A percentile compares a stretch with the other conserved stretches of the same genome.
Evolutionary conservation across 1,140 invertebrate genomes (phyloP).

Genomic region (Mya arenaria): DNA sequence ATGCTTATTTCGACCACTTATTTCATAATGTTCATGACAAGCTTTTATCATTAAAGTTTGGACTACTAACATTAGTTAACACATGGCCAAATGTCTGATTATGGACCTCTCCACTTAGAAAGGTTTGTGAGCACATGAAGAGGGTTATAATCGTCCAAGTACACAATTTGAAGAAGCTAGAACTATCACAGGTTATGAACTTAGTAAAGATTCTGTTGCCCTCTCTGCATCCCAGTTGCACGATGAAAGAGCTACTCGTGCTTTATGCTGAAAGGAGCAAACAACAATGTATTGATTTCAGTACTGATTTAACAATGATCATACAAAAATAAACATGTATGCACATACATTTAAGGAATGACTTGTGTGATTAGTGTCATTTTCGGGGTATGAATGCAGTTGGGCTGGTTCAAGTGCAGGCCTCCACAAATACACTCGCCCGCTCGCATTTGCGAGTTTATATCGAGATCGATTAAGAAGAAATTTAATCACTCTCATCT

Average conservation of each 20-base stretch:
- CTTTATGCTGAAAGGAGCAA: slow-evolving; percentile 56
- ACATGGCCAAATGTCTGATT: no score
- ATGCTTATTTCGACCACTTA: no score
- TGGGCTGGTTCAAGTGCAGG: background rate
- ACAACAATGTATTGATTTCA: background rate
- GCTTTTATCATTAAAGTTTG: no score
- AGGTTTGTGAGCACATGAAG: no score
- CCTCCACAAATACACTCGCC: background rate
- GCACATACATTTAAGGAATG: background rate
- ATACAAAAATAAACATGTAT: background rate
- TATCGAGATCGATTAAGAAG: no score
- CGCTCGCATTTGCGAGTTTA: no score
- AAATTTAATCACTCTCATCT: no score
- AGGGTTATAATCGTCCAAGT: no score
- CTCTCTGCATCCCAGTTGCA: slow-evolving; percentile 28
- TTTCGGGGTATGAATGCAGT: background rate
- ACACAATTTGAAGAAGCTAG: slow-evolving; percentile 52
- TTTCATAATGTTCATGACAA: no score
- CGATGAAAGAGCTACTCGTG: slow-evolving; percentile 41
- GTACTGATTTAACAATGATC: background rate
- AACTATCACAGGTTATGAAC: slow-evolving; percentile 52
- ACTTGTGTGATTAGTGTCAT: background rate
- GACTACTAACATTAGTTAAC: no score
- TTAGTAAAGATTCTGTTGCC: slow-evolving; percentile 35
- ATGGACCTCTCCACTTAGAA: no score